Base-by-base conservation (phyloP, 1,140 invertebrate species). In the Magallana angulata region DNA sequence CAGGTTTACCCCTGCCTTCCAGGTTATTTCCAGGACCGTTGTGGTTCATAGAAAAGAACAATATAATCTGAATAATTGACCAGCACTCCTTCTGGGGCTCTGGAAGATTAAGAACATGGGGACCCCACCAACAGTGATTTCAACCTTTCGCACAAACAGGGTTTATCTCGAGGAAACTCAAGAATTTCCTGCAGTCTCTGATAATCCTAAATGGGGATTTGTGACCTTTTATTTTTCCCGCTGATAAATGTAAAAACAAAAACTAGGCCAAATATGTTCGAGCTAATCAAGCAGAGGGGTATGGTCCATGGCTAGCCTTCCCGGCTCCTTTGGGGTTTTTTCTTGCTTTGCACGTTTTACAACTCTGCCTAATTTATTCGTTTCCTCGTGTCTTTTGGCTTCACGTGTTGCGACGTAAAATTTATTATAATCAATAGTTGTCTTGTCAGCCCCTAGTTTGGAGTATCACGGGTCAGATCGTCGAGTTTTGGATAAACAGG, bases 401-500 rank as follows among this genome's bases (percentile, higher is more conserved):
- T 30, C 24, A 48, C 68, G 68, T 76, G 68, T 76, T 76, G 18
- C 24, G 68, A 30, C 12, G 24, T 76, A 64, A 16, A 64, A 64
- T 64, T 64, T 64, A 64, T 64, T 64, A 64, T 18, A 36, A 76
- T 76, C 68, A 9, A 12, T 76, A 30, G 24, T 24, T 76, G 68
- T 30, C 24, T 30, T 76, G 68, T 76, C 68, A 76, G 24, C 36
- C 18, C 36, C 18, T 18, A 76, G 68, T 76, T 76, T 76, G 68
- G 24, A 76, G 68, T 76, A 76, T 30, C 68, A 30, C 24, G 57
- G 87, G 87, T 88, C 84, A 88, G 82, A 82, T 84, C 76, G 58
- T 88, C 64, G 76, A 84, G 85, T 60, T 85, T 85, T 82, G 58
- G 71, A 30, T 84, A 82, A 88, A 88, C 82, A 87, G 82, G 84